phyloP scores from a whole-genome alignment of 23 tunicate species.

The Aplidium turbinatum region DNA sequence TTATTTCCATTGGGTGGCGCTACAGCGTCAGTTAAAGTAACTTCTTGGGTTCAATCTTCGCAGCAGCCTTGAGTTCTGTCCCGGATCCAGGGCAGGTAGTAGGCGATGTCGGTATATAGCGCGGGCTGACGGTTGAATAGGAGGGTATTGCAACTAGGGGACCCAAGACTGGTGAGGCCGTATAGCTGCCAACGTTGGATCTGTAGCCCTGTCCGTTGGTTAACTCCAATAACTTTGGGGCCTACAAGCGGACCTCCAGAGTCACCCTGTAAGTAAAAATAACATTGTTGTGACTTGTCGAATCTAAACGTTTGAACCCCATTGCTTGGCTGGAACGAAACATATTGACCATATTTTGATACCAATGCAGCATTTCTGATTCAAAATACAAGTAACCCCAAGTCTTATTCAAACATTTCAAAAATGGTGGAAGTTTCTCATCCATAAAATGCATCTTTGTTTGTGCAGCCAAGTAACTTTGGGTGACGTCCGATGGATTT shows the following conservation, averaged over 20 bases:
- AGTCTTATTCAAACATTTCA: no score
- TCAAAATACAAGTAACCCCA: no score
- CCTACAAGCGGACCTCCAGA: slow-evolving; percentile 94
- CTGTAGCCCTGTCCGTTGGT: not conserved
- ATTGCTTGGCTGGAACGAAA: no score
- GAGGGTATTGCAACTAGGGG: slow-evolving; percentile 90
- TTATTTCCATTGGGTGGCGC: not conserved
- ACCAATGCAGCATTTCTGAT: no score
- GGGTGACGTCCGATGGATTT: no score
- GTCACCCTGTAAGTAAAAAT: slow-evolving; percentile 65
- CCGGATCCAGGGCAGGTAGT: slow-evolving; percentile 74
- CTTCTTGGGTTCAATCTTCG: no score
- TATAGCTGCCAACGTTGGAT: slow-evolving; percentile 48
- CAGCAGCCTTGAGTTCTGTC: slow-evolving; percentile 77
- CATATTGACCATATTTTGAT: no score
- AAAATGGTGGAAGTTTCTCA: no score
- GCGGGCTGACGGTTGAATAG: slow-evolving; percentile 88
- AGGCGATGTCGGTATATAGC: slow-evolving; percentile 67
- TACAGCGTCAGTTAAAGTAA: not conserved
- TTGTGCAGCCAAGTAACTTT: no score
- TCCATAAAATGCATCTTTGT: no score
- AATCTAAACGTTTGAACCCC: no score
- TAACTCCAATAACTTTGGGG: slow-evolving; percentile 32
- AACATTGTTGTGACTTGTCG: no score
- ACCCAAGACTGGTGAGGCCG: slow-evolving; percentile 92